Conservation (phyloP, 2,888 invertebrate genomes). For the Pristionchus fissidentatus region DNA sequence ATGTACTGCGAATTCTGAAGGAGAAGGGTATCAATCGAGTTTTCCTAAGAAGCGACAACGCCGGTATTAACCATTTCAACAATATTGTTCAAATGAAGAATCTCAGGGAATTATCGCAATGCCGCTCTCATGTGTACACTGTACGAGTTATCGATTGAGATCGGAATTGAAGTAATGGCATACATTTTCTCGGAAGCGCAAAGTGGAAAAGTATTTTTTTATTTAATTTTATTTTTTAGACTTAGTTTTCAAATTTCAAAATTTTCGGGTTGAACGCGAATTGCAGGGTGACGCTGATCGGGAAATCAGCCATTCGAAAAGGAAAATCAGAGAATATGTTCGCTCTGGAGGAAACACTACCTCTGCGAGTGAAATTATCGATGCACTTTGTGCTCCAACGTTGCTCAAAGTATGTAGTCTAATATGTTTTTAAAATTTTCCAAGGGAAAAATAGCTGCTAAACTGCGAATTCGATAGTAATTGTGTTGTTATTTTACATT, state of each 20-base stretch:
- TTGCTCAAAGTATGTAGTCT: background rate
- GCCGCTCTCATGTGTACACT: background rate
- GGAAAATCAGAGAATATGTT: background rate
- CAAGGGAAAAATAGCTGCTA: no score
- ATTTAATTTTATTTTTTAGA: no score
- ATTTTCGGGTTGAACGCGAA: no score
- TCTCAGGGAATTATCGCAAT: background rate
- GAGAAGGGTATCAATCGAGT: background rate
- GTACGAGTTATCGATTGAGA: background rate
- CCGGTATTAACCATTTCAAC: background rate
- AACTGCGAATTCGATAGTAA: no score
- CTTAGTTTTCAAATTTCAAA: no score
- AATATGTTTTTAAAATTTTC: no score
- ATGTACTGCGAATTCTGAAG: background rate
- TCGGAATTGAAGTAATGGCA: background rate
- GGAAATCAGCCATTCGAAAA: background rate
- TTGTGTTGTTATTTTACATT: no score
- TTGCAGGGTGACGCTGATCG: background rate
- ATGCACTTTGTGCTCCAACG: background rate
- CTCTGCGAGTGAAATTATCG: background rate
- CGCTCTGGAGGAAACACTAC: background rate
- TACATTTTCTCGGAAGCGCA: background rate
- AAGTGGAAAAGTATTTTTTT: background rate
- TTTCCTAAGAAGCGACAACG: background rate
- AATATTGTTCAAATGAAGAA: background rate